These are phyloP conservation scores for Parelbella ahira DNA, from an alignment of 2,888 invertebrate genomes.

Conservation along the genomic window DNA sequence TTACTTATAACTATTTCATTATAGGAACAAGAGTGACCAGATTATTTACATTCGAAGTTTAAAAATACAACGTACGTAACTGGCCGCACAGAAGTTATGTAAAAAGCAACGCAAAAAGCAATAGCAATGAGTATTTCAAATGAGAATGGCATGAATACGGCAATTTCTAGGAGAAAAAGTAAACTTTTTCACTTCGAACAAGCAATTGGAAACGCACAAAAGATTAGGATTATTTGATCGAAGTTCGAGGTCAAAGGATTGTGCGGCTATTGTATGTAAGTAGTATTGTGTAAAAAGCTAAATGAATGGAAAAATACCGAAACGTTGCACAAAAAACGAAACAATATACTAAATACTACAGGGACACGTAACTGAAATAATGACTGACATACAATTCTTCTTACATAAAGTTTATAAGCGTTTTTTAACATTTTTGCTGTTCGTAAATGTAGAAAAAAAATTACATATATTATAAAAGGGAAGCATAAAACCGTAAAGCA, in stretches of 20 bases:
- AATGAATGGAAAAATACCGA: background rate
- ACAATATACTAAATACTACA: background rate
- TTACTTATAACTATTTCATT: too few relatives aligned
- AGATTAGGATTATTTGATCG: slow-evolving; percentile 8
- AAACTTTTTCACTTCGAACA: slow-evolving; percentile 7
- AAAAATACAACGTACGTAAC: too few relatives aligned
- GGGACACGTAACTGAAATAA: too few relatives aligned
- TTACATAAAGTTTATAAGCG: too few relatives aligned
- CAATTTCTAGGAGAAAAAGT: slow-evolving; percentile 11
- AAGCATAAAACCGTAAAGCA: too few relatives aligned
- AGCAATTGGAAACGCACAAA: slow-evolving; percentile 16
- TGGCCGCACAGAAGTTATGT: too few relatives aligned
- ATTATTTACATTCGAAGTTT: too few relatives aligned
- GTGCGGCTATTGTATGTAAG: slow-evolving; percentile 11
- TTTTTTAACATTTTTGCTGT: too few relatives aligned
- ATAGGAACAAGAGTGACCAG: too few relatives aligned
- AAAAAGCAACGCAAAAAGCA: background rate
- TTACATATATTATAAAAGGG: too few relatives aligned
- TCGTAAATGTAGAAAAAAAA: too few relatives aligned
- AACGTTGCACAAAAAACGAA: slow-evolving; percentile 1
- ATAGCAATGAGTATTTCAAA: background rate
- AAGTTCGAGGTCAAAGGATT: slow-evolving; percentile 26
- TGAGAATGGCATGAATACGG: background rate
- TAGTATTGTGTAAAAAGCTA: slow-evolving; percentile 9
- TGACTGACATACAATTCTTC: too few relatives aligned